phyloP scores from a whole-genome alignment of 1,140 invertebrate genomes.

The Heliconius eleuchia region DNA sequence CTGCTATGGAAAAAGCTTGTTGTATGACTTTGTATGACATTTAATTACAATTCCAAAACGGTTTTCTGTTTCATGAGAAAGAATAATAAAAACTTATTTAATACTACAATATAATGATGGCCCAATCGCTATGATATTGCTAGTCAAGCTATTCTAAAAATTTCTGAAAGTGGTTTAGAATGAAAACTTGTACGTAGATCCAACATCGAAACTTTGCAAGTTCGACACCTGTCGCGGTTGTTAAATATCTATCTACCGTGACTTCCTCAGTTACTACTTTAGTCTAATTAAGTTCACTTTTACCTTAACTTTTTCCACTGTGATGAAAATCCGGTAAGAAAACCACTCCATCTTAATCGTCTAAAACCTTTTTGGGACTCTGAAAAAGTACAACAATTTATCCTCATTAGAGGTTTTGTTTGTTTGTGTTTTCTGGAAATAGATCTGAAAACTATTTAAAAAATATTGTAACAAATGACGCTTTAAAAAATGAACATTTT shows the following conservation, averaged over 20 bases:
- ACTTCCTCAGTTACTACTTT: not conserved
- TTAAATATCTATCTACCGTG: not conserved
- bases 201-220: not conserved
- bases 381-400: not conserved
- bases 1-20: too few relatives aligned
- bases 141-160: not conserved
- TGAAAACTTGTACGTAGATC: not conserved
- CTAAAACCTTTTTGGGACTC: slow-evolving; percentile 2
- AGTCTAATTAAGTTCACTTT: not conserved
- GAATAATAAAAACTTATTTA: too few relatives aligned
- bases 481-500: not conserved
- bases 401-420: slow-evolving; percentile 10
- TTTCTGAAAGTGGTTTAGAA: not conserved
- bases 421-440: not conserved
- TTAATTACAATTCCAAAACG: too few relatives aligned
- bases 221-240: not conserved
- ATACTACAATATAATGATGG: too few relatives aligned
- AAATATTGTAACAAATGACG: too few relatives aligned
- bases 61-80: too few relatives aligned
- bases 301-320: not conserved
- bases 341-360: slow-evolving; percentile 1
- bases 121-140: not conserved
- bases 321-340: not conserved
- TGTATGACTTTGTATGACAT: too few relatives aligned
- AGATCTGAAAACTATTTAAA: not conserved